Base-by-base conservation (phyloP, 2,888 invertebrate species). In the Ennomos quercinarius region DNA sequence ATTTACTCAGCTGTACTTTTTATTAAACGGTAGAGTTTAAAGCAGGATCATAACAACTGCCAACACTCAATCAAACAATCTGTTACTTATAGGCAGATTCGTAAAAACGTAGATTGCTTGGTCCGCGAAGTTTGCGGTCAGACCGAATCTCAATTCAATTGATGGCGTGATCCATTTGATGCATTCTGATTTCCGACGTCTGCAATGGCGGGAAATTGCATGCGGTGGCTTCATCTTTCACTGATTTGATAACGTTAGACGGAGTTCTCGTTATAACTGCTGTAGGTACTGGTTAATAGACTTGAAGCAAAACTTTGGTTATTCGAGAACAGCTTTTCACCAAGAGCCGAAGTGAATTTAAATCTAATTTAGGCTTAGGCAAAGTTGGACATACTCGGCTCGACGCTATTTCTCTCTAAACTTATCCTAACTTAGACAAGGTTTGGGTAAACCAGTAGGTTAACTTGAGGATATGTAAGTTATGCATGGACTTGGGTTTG, bases 111-210 rank as follows among this genome's bases (percentile, higher is more conserved):
- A 38, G 42, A 52, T 55, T 61, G 57, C 57, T 52, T 27, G 39
- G 48, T 51, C 47, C 50, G 43, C 57, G 57, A 57, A 57, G 51
- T 64, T 63, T 62, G 64, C 64, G 47, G 61, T 63, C 53, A 45
- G 49, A 59, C 57, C 59, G 43, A 68, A 66, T 63, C 60, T 61
- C 54, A 39, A 55, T 64, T 50, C 59, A 61, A 63, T 47, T 57
- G 61, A 66, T 66, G 61, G 47, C 53, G 52, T 64, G 56, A 63
- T 63, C 58, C 49, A 54, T 64, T 63, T 63, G 59, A 51, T 57
- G 61, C 63, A 61, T 61, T 57, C 61, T 54, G 49, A 49, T 54
- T 54, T 42, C 36, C 48, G 45, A 42, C 47, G 49, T 51, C 56
- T 61, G 50, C 51, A 53, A 48, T 61, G 61, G 55, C 57, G 55